phyloP scores from a whole-genome alignment of 2,797 vertebrate species.

The Lycodopsis pacificus region DNA sequence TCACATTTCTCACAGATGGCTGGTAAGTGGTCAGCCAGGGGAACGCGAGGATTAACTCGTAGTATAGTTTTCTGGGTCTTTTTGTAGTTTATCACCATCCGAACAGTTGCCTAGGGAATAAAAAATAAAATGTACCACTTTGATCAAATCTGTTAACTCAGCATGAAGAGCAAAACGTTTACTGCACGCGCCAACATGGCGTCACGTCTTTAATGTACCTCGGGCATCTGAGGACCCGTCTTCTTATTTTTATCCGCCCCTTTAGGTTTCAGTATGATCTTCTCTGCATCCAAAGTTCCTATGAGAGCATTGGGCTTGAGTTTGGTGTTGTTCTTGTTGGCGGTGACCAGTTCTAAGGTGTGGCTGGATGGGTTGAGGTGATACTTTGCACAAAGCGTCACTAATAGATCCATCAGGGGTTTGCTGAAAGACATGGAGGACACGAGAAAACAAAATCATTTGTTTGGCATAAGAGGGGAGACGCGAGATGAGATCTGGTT shows the following conservation, averaged over 20 bases:
- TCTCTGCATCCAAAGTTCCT: slow-evolving; percentile 92
- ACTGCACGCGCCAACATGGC: neutral
- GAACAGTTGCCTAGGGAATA: slow-evolving; percentile 91
- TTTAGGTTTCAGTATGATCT: slow-evolving; percentile 93
- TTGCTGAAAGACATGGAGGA: slow-evolving; percentile 84
- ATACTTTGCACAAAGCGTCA: slow-evolving; percentile 94
- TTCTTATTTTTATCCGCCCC: slow-evolving; percentile 91
- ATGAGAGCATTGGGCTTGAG: slow-evolving; percentile 95
- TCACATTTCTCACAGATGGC: slow-evolving; percentile 97
- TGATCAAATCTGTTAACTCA: neutral
- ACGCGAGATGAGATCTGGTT: neutral
- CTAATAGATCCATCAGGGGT: slow-evolving; percentile 95
- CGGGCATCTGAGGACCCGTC: slow-evolving; percentile 89
- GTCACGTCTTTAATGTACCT: slow-evolving; percentile 81
- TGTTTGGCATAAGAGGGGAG: neutral
- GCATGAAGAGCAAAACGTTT: neutral
- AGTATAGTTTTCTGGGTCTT: slow-evolving; percentile 96
- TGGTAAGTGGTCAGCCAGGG: slow-evolving; percentile 88
- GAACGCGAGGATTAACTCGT: slow-evolving; percentile 90
- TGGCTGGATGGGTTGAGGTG: slow-evolving; percentile 95
- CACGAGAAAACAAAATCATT: neutral
- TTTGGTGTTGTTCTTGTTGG: slow-evolving; percentile 90
- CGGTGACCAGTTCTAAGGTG: slow-evolving; percentile 91
- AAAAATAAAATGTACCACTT: slow-evolving; percentile 13
- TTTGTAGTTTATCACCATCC: slow-evolving; percentile 97